Conservation (phyloP, 2,888 invertebrate species). For the Drosophila atripex region DNA sequence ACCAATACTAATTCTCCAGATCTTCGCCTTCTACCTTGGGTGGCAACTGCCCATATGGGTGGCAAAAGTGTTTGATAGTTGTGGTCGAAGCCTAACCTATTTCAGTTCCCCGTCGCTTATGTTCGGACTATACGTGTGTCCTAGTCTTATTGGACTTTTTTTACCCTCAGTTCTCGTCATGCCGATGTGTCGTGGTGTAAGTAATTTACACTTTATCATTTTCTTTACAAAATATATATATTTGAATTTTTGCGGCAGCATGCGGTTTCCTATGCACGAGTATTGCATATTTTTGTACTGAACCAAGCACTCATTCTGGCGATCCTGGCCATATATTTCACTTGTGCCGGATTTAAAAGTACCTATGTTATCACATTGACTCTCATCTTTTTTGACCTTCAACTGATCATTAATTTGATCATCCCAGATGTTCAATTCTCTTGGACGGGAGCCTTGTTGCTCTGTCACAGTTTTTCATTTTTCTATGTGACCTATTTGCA, state of each 20-base stretch:
- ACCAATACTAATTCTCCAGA: constrained; percentile 34
- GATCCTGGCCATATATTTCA: constrained; percentile 59
- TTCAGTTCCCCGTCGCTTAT: constrained; percentile 85
- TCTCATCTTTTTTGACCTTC: constrained; percentile 73
- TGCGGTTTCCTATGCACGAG: constrained; percentile 65
- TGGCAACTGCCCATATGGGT: constrained; percentile 75
- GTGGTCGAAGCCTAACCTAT: constrained; percentile 85
- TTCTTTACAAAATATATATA: neutral
- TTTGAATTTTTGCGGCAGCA: constrained; percentile 48
- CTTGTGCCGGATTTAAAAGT: constrained; percentile 67
- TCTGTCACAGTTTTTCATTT: constrained; percentile 83
- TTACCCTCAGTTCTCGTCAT: constrained; percentile 76
- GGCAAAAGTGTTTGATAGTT: constrained; percentile 81
- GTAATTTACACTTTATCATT: constrained; percentile 14
- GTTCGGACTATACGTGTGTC: constrained; percentile 81
- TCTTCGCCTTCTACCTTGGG: constrained; percentile 72
- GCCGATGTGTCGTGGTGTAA: constrained; percentile 69
- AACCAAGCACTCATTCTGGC: constrained; percentile 74
- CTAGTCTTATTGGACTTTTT: constrained; percentile 76
- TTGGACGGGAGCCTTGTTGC: constrained; percentile 75
- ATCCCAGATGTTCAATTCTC: constrained; percentile 71
- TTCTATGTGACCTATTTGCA: constrained; percentile 84
- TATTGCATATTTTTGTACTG: constrained; percentile 79
- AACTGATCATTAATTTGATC: constrained; percentile 73
- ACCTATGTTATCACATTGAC: constrained; percentile 74